Conservation (phyloP, 2,113 vertebrate species). For the Stercorarius parasiticus region DNA sequence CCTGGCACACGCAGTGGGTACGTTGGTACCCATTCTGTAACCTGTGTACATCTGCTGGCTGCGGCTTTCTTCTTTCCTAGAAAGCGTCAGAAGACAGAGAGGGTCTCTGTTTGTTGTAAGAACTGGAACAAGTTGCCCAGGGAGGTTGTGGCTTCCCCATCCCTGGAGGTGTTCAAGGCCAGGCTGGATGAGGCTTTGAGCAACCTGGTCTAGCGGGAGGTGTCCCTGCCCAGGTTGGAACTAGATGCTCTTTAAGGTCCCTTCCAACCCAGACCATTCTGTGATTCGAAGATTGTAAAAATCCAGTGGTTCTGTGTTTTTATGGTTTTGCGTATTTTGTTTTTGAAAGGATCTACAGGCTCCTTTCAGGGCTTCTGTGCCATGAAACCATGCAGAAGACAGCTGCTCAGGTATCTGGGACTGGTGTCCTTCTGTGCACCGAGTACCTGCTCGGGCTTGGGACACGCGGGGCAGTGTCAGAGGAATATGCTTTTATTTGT, state of each 20-base stretch:
- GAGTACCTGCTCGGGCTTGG: background rate
- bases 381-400: background rate
- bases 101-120: background rate
- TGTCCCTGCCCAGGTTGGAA: no score
- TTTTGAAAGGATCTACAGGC: background rate
- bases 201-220: no score
- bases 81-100: background rate
- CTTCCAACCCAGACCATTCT: no score
- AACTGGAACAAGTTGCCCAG: no score
- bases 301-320: background rate
- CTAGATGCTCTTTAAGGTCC: no score
- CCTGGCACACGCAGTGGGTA: accelerated
- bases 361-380: background rate
- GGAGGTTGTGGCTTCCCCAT: no score
- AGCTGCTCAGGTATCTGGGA: background rate
- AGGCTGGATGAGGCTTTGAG: no score
- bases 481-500: background rate
- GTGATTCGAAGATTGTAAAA: background rate
- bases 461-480: accelerated
- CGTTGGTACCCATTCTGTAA: background rate
- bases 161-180: no score
- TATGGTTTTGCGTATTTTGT: background rate
- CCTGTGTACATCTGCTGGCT: background rate
- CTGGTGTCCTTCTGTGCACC: background rate
- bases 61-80: background rate